phyloP scores from a whole-genome alignment of 2,888 invertebrate genomes.

The Sinhomidia bicolor region DNA sequence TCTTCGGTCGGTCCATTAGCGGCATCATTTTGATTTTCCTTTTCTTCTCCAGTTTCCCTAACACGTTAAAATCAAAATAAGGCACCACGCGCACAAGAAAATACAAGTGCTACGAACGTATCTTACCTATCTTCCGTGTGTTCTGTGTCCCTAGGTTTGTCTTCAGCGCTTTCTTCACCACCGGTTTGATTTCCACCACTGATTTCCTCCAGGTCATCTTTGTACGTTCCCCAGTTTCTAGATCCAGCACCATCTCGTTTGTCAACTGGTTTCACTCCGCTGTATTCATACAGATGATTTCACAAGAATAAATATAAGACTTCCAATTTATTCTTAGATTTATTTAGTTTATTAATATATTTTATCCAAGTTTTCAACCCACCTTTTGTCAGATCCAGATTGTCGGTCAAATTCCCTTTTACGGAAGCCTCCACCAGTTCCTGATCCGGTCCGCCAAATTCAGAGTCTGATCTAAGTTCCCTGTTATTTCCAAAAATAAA shows the following conservation, averaged over 20 bases:
- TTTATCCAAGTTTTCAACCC: slow-evolving; percentile 76
- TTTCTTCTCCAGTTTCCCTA: slow-evolving; percentile 80
- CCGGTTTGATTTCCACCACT: slow-evolving; percentile 51
- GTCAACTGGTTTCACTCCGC: slow-evolving; percentile 95
- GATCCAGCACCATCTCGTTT: slow-evolving; percentile 97
- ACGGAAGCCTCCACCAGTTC: slow-evolving; percentile 84
- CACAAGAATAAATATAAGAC: not conserved
- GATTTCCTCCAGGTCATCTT: slow-evolving; percentile 92
- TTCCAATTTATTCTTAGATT: too few relatives aligned
- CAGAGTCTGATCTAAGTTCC: slow-evolving; percentile 72
- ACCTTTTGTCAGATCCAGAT: slow-evolving; percentile 97
- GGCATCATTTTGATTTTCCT: slow-evolving; percentile 77
- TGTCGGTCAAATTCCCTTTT: slow-evolving; percentile 97
- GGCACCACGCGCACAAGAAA: not conserved
- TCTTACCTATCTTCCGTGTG: slow-evolving; percentile 75
- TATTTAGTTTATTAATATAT: too few relatives aligned
- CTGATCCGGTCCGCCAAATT: slow-evolving; percentile 80
- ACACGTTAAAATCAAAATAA: not conserved
- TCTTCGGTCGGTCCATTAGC: slow-evolving; percentile 85
- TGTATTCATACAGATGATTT: slow-evolving; percentile 81
- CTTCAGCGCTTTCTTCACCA: slow-evolving; percentile 75
- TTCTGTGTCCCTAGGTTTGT: slow-evolving; percentile 73
- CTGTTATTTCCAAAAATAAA: slow-evolving; percentile 16
- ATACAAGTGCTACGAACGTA: not conserved
- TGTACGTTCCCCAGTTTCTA: slow-evolving; percentile 97